Base-by-base conservation (phyloP, 1,140 invertebrate species). In the Ptiloglossa arizonensis region DNA sequence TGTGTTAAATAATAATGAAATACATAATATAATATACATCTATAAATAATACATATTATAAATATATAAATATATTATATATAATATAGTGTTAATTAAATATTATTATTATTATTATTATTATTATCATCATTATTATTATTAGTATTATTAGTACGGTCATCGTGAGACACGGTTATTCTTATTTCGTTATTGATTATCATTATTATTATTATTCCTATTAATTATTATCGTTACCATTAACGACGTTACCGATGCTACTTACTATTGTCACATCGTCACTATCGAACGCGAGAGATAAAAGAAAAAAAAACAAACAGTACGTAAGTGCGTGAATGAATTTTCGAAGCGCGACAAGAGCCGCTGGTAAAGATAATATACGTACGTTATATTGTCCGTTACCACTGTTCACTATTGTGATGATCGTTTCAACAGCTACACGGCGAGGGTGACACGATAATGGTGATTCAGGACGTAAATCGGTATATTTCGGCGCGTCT, bases 1-100 rank as follows among this genome's bases (percentile, higher is more conserved):
- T 92, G 90, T 92, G 90, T 92, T 92, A 92, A 91, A 91, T 91
- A 91, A 91, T 90, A 91, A 91, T 91, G 88, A 90, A 89, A 91
- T 91, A 90, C 77, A 84, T 60, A 80, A 82, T 78, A 70, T 79
- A 79, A 82, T 81, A 67, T 76, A 69, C 60, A 74, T 35, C 60
- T 74, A 66, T 74, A 74, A 66, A 74, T 74, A 72, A 63, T 63
- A 70, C 50, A 38, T 68, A 48, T 70, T 76, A 80, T 71, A 80
- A 70, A 78, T 78, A 82, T 78, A 81, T 66, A 56, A 66, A 81
- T 78, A 76, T 57, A 57, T 56, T 66, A 56, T 44, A 74, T 56
- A 75, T 69, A 46, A 48, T 69, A 70, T 77, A 77, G 56, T 22
- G 32, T 77, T 77, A 71, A 77, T 62, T 68, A 67, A 50, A 5